Percentiles rank a stretch among this genome's conserved stretches.
phyloP scores from a whole-genome alignment of 2,888 invertebrate species.

The Neoscelio sp. region DNA sequence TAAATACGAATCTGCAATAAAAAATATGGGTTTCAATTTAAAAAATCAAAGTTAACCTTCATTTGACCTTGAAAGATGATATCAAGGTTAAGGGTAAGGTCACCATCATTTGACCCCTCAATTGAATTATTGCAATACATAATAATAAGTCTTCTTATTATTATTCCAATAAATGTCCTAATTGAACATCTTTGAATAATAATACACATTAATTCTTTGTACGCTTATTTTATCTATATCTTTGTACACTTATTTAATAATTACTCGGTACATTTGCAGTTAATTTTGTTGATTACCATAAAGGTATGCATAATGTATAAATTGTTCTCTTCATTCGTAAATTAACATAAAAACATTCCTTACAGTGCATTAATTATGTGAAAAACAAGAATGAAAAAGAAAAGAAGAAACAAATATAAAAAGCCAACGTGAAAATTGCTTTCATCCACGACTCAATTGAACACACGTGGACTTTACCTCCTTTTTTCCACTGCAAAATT shows the following conservation, averaged over 20 bases:
- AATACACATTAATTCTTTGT: slow-evolving; percentile 8
- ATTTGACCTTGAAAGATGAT: too few relatives aligned
- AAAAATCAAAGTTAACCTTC: too few relatives aligned
- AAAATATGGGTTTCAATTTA: too few relatives aligned
- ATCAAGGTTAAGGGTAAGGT: too few relatives aligned
- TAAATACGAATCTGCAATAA: too few relatives aligned
- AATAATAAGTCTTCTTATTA: too few relatives aligned
- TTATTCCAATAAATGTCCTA: background rate
- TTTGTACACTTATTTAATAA: slow-evolving; percentile 38
- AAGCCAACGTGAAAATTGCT: slow-evolving; percentile 53
- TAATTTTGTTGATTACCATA: slow-evolving; percentile 42
- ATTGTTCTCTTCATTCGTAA: slow-evolving; percentile 45
- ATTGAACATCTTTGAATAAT: slow-evolving; percentile 15
- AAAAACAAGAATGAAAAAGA: slow-evolving; percentile 15
- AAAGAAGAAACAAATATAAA: slow-evolving; percentile 38
- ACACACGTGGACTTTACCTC: background rate
- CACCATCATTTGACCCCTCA: too few relatives aligned
- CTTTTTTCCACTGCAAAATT: slow-evolving; percentile 11
- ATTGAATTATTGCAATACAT: too few relatives aligned
- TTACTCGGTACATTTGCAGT: slow-evolving; percentile 40
- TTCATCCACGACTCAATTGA: slow-evolving; percentile 54
- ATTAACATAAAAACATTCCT: slow-evolving; percentile 54
- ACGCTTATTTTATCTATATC: slow-evolving; percentile 43
- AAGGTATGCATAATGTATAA: slow-evolving; percentile 18
- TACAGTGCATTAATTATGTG: slow-evolving; percentile 40